These are phyloP conservation scores for Sardina pilchardus DNA, from an alignment of 2,113 vertebrate genomes.

Conservation along the genomic window DNA sequence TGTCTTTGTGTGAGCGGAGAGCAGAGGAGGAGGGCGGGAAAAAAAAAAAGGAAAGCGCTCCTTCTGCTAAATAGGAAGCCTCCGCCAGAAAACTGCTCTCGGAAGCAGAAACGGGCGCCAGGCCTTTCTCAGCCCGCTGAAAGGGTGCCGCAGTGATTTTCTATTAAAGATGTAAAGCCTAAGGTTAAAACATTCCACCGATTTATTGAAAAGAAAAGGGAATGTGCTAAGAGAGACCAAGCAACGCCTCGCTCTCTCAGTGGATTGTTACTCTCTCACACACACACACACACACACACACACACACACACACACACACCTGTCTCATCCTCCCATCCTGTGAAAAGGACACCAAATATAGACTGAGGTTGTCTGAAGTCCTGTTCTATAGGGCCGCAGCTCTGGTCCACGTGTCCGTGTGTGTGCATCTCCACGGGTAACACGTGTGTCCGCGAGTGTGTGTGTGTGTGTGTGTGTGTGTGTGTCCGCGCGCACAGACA, in stretches of 20 bases:
- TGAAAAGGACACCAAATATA: neutral
- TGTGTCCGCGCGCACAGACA: neutral
- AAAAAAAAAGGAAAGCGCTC: neutral
- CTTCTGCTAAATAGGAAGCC: neutral
- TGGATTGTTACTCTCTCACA: neutral
- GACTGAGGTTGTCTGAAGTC: neutral
- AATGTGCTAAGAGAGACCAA: neutral
- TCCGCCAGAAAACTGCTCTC: constrained; percentile 13
- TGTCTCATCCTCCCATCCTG: neutral
- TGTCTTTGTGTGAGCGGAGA: constrained; percentile 57
- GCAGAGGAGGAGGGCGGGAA: neutral
- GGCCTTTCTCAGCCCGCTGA: neutral
- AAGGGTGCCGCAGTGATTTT: neutral
- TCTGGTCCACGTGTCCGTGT: neutral
- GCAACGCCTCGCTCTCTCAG: neutral
- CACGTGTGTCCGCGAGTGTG: neutral
- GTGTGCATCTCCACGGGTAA: neutral
- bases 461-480: constrained; percentile 6
- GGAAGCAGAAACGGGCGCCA: constrained; percentile 2
- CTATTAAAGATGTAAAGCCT: neutral
- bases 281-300: too few species aligned
- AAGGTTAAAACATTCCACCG: neutral
- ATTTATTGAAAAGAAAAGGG: neutral
- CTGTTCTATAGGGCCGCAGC: neutral
- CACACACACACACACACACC: neutral